These are phyloP conservation scores for Ianthella basta DNA, from an alignment of 37 sponge, comb jelly and placozoan species.

Conservation along the genomic window DNA sequence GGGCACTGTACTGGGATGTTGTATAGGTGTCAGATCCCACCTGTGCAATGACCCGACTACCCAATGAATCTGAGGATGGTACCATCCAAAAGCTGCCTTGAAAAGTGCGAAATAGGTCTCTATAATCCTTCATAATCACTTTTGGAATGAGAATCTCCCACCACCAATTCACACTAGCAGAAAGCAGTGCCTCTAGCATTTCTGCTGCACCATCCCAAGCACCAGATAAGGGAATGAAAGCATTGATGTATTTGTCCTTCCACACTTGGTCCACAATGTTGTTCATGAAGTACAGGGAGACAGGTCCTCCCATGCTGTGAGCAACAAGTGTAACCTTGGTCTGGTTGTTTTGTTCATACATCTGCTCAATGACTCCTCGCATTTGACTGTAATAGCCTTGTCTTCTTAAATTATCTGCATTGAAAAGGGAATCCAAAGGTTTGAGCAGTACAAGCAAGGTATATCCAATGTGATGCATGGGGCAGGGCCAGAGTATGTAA, in stretches of 20 bases:
- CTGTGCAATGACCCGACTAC: not conserved
- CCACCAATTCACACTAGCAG: conserved; percentile 47
- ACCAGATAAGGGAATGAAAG: conserved; percentile 81
- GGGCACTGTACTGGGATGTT: conserved; percentile 52
- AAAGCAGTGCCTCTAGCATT: conserved; percentile 56
- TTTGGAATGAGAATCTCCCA: not conserved
- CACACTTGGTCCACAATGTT: conserved; percentile 71
- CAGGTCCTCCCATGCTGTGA: conserved; percentile 90
- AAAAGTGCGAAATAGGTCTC: conserved; percentile 3
- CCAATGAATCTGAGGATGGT: conserved; percentile 12
- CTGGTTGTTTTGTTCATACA: conserved; percentile 65
- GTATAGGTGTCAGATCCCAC: conserved; percentile 66
- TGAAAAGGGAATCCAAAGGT: no score
- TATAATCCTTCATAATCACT: not conserved
- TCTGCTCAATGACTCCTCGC: conserved; percentile 75
- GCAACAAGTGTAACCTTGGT: conserved; percentile 67
- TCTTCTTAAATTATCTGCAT: conserved; percentile 39
- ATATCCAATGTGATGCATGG: no score
- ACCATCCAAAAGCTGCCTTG: conserved; percentile 31
- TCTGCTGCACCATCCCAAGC: conserved; percentile 88
- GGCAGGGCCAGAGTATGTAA: no score
- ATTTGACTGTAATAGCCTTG: conserved; percentile 71
- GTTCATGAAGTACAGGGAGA: conserved; percentile 83
- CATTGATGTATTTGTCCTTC: conserved; percentile 87
- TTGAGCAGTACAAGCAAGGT: no score